Evolutionary conservation across 2,888 invertebrate genomes (phyloP), one percentile per base, ranked within the genome.

Genomic region (Epistrophella euchroma): DNA sequence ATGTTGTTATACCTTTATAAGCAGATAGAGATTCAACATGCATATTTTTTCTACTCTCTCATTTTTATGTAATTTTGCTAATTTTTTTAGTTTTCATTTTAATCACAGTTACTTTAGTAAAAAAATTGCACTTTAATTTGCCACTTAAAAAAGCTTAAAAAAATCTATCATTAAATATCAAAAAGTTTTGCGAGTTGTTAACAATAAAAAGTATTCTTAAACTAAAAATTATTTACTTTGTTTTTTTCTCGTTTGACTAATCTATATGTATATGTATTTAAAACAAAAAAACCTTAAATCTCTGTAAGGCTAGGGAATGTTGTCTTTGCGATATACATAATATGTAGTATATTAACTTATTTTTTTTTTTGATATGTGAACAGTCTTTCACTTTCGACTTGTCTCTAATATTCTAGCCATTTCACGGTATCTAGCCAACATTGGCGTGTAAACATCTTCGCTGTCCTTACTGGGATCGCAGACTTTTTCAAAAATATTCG

Each of bases 401-500:
- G 37, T 87, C 66, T 89, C 89, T 68, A 92, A 88, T 81, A 90
- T 88, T 17, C 89, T 88, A 2, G 93, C 92, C 90, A 95, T 93
- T 82, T 93, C 93, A 35, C 95, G 93, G 92, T 96, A 97, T 77
- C 96, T 93, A 2, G 93, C 91, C 22, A 96, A 90, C 96, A 97
- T 96, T 0, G 96, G 96, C 50, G 93, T 93, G 91, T 97, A 97
- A 88, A 97, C 95, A 89, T 94, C 92, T 50, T 94, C 94, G 70
- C 96, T 96, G 91, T 97, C 97, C 7, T 94, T 93, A 90, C 95
- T 96, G 0, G 97, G 97, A 58, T 94, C 94, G 88, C 96, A 97
- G 9, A 95, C 94, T 56, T 95, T 92, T 80, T 92, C 93, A 4
- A 95, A 94, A 43, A 90, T 90, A 70, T 91, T 91, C 9, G 91